Conservation (phyloP, 2,113 vertebrate genomes). For the Prolemur simus region DNA sequence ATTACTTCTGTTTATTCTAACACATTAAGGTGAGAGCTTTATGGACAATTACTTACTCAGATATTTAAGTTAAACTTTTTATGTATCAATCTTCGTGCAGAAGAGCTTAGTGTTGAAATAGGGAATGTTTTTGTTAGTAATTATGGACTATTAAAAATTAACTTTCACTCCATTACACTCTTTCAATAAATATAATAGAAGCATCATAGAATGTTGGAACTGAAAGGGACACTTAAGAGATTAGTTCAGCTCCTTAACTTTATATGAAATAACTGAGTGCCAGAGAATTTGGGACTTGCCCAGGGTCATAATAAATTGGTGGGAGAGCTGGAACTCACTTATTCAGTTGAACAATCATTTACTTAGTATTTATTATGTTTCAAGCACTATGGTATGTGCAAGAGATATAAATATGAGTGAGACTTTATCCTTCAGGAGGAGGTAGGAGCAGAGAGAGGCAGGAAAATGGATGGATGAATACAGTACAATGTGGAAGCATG, state of each 20-base stretch:
- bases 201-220: slow-evolving; percentile 69
- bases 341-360: slow-evolving; percentile 13
- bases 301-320: slow-evolving; percentile 54
- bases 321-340: slow-evolving; percentile 42
- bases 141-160: slow-evolving; percentile 66
- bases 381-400: not conserved
- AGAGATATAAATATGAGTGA: not conserved
- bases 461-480: not conserved
- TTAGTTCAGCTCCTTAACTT: slow-evolving; percentile 73
- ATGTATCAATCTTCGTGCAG: slow-evolving; percentile 39
- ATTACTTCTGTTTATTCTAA: slow-evolving; percentile 58
- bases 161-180: slow-evolving; percentile 72
- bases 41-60: slow-evolving; percentile 41
- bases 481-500: not conserved
- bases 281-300: slow-evolving; percentile 58
- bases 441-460: not conserved
- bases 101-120: slow-evolving; percentile 58
- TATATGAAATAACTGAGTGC: slow-evolving; percentile 52
- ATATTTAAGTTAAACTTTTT: slow-evolving; percentile 55
- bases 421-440: not conserved
- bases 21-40: slow-evolving; percentile 38
- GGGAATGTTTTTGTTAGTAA: slow-evolving; percentile 64
- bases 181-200: slow-evolving; percentile 75
- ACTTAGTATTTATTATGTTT: slow-evolving; percentile 8
- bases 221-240: slow-evolving; percentile 71